Conservation (phyloP, 2,113 vertebrate species). For the Lutjanus erythropterus region DNA sequence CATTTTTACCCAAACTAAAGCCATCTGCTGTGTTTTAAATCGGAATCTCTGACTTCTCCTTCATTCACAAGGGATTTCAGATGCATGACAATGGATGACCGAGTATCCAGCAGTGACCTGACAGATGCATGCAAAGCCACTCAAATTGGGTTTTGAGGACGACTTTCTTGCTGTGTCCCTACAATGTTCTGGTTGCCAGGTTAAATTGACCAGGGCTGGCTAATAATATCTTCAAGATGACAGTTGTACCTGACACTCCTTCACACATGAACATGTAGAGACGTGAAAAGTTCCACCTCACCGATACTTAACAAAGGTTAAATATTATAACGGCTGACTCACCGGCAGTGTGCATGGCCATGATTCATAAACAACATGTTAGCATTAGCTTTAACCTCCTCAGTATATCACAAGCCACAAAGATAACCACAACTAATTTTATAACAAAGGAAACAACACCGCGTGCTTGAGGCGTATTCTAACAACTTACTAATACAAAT, state of each 20-base stretch:
- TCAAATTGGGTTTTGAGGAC: background rate
- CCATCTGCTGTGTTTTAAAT: background rate
- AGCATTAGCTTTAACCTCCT: conserved; percentile 31
- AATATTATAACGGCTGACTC: conserved; percentile 20
- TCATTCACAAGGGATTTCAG: background rate
- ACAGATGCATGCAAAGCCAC: background rate
- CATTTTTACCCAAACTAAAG: background rate
- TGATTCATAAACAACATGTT: conserved; percentile 34
- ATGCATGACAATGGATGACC: too few relatives aligned
- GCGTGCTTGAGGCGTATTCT: background rate
- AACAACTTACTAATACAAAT: background rate
- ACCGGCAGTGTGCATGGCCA: background rate
- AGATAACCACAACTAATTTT: background rate
- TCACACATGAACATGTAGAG: conserved; percentile 8
- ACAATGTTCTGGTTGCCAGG: background rate
- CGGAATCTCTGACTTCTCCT: background rate
- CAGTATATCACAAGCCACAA: background rate
- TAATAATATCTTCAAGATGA: conserved; percentile 1
- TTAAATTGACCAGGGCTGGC: conserved; percentile 9
- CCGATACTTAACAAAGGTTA: background rate
- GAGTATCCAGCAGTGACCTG: background rate
- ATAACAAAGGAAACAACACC: too few relatives aligned
- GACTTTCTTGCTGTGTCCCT: background rate
- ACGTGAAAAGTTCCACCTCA: conserved; percentile 19
- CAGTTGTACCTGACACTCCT: conserved; percentile 48